Conservation (phyloP, 2,888 invertebrate species). For the Eupithecia subfuscata region DNA sequence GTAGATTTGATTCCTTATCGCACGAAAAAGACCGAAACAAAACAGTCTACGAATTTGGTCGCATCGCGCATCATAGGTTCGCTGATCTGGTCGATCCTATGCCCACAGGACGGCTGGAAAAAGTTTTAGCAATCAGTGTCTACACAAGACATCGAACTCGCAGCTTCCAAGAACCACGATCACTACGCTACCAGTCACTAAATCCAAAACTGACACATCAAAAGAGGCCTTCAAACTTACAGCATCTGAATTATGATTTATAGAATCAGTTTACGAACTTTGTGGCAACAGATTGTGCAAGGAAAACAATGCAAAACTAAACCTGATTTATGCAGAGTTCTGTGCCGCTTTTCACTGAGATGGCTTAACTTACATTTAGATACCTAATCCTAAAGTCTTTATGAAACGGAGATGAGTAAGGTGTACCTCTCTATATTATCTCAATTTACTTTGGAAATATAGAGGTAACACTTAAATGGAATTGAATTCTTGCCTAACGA, state of each 20-base stretch:
- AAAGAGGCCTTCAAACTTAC: not conserved
- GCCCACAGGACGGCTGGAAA: not conserved
- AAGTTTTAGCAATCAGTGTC: not conserved
- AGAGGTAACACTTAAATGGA: no score
- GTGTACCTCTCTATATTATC: not conserved
- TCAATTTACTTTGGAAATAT: no score
- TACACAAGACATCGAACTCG: not conserved
- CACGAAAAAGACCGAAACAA: not conserved
- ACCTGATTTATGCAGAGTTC: slow-evolving; percentile 49
- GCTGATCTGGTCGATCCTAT: not conserved
- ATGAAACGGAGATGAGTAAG: not conserved
- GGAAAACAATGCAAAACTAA: slow-evolving; percentile 39
- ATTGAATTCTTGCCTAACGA: no score
- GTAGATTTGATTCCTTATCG: not conserved
- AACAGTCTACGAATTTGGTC: not conserved
- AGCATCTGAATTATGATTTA: slow-evolving; percentile 14
- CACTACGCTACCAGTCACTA: not conserved
- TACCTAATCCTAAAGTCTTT: not conserved
- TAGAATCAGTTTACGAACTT: slow-evolving; percentile 19
- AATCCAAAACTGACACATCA: not conserved
- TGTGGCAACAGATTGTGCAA: slow-evolving; percentile 26
- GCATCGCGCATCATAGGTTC: not conserved
- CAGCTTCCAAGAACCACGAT: not conserved
- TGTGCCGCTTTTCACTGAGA: slow-evolving; percentile 37
- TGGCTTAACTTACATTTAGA: slow-evolving; percentile 35